phyloP scores from a whole-genome alignment of 2,888 invertebrate species.

The Phortica okadai region DNA sequence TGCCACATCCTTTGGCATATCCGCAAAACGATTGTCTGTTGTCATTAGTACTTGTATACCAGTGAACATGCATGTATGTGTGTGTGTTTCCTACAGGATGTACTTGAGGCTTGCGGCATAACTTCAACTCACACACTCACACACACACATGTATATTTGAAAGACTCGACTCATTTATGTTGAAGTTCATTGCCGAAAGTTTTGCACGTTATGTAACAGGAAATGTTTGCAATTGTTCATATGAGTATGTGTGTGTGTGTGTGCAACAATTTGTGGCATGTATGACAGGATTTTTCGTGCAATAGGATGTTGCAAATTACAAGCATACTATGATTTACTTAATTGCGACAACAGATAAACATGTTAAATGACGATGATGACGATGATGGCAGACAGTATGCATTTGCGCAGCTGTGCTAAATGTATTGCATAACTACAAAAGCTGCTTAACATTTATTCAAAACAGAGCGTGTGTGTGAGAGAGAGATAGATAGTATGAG shows the following conservation, averaged over 20 bases:
- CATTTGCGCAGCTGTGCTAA: no score
- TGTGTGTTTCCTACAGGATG: constrained; percentile 51
- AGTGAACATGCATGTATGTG: neutral
- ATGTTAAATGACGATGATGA: neutral
- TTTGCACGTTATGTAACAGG: constrained; percentile 12
- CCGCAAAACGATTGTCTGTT: constrained; percentile 5
- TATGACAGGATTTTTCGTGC: constrained; percentile 17
- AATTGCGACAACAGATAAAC: constrained; percentile 51
- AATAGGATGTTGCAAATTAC: constrained; percentile 60
- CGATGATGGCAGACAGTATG: neutral
- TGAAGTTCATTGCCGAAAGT: constrained; percentile 68
- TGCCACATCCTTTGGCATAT: constrained; percentile 2
- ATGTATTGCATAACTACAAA: no score
- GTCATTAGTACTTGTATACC: constrained; percentile 10
- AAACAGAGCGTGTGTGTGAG: no score
- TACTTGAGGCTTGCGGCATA: constrained; percentile 51
- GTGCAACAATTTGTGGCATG: constrained; percentile 18
- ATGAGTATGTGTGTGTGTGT: constrained; percentile 1
- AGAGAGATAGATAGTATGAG: no score
- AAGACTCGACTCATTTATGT: constrained; percentile 4
- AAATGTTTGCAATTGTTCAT: constrained; percentile 18
- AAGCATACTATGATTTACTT: constrained; percentile 57
- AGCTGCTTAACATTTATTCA: no score
- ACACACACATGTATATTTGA: neutral
- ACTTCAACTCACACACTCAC: constrained; percentile 3